phyloP scores from a whole-genome alignment of 2,797 vertebrate species.

The Octomys mimax region DNA sequence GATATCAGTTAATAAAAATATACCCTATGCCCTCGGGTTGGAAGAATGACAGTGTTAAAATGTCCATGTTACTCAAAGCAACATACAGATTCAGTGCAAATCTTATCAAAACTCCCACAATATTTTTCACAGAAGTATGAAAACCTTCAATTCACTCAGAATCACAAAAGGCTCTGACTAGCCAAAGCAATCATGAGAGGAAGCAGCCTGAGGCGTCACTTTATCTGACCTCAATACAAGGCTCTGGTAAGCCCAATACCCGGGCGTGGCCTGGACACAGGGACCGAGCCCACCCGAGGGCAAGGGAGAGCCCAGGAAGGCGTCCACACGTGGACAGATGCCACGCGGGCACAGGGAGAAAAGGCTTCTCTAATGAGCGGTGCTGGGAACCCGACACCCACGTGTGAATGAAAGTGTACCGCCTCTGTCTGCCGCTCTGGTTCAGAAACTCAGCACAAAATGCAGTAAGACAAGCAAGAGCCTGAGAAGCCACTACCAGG shows the following conservation, averaged over 20 bases:
- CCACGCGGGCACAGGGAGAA: background rate
- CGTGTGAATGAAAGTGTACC: background rate
- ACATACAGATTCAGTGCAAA: background rate
- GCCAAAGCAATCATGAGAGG: background rate
- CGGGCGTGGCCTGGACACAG: background rate
- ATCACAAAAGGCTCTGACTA: background rate
- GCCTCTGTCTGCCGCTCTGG: too few relatives aligned
- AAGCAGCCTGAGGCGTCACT: background rate
- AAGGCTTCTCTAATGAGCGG: background rate
- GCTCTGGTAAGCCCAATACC: accelerated
- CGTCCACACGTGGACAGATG: background rate
- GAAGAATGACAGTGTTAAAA: background rate
- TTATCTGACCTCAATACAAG: background rate
- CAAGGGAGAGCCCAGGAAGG: background rate
- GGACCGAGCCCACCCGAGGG: too few relatives aligned
- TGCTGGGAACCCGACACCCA: too few relatives aligned
- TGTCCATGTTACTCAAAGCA: background rate
- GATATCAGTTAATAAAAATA: background rate
- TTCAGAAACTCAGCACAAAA: background rate
- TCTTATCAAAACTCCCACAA: background rate
- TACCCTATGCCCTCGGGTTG: too few relatives aligned
- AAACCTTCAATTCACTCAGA: background rate
- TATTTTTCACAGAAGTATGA: too few relatives aligned
- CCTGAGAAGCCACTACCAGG: background rate
- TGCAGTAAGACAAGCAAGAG: background rate